Percentiles rank a stretch among this genome's conserved stretches.
Evolutionary conservation across 2,888 invertebrate species (phyloP).

Genomic region (Craniophora ligustri): DNA sequence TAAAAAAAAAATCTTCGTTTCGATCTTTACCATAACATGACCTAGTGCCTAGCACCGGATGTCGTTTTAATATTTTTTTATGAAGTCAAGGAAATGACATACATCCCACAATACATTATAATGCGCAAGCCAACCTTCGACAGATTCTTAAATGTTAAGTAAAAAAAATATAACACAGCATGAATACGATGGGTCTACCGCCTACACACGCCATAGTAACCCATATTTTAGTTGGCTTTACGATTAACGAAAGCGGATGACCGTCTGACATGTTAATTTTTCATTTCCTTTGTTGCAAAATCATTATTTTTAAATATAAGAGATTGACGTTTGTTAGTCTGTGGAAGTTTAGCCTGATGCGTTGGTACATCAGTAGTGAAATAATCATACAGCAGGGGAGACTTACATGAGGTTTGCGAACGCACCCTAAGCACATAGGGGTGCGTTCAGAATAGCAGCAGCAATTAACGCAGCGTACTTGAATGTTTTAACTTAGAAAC

Average conservation of each 20-base stretch:
- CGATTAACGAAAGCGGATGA: constrained; percentile 15
- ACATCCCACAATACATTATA: background rate
- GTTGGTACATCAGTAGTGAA: constrained; percentile 25
- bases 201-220: constrained; percentile 19
- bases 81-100: background rate
- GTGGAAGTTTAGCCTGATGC: constrained; percentile 26
- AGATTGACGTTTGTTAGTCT: constrained; percentile 22
- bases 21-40: no score
- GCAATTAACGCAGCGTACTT: constrained; percentile 62
- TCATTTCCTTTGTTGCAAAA: constrained; percentile 7
- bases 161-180: background rate
- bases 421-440: constrained; percentile 55
- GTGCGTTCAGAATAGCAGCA: constrained; percentile 57
- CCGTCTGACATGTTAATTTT: constrained; percentile 19
- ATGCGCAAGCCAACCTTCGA: background rate
- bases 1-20: no score
- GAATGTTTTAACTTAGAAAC: constrained; percentile 53
- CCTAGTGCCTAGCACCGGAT: no score
- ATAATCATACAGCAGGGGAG: constrained; percentile 42
- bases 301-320: background rate
- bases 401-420: constrained; percentile 41
- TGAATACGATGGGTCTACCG: background rate
- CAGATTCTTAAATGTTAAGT: background rate
- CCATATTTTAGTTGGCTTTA: constrained; percentile 31
- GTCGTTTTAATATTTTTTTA: no score